Evolutionary conservation across 2,888 invertebrate species (phyloP), one percentile per base, ranked within the genome.

Genomic region (Pristionchus entomophagus): DNA sequence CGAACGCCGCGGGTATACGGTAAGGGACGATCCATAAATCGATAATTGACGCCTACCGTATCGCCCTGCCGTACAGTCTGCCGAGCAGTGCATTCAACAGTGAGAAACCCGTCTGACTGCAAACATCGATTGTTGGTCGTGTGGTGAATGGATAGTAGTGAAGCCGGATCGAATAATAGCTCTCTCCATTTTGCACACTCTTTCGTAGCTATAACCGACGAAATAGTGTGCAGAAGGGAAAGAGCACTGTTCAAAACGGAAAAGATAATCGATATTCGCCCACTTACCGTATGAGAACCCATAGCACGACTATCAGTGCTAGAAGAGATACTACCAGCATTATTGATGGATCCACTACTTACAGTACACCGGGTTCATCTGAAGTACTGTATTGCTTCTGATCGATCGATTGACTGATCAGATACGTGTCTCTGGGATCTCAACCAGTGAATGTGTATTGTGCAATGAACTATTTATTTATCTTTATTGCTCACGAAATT

Each of bases 91-190:
- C 82, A 82, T 59, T 82, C 56, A 82, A 32, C 56, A 82, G 82
- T 26, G 82, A 82, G 82, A 82, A 82, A 59, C 82, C 82, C 82
- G 82, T 82, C 0, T 82, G 41, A 59, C 82, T 82, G 59, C n/a
- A 82, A 59, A 51, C n/a, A 35, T 17, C 38, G 32, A 82, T 56
- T 56, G n/a, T 59, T 2, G 5, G 19, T n/a, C 56, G 4, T 29
- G 49, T 1, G n/a, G n/a, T n/a, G n/a, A n/a, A n/a, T n/a, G n/a
- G n/a, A n/a, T n/a, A n/a, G n/a, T n/a, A n/a, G n/a, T n/a, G n/a
- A n/a, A n/a, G n/a, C n/a, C n/a, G n/a, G n/a, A n/a, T n/a, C n/a
- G n/a, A n/a, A n/a, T n/a, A n/a, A n/a, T n/a, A n/a, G n/a, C n/a
- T n/a, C n/a, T n/a, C n/a, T n/a, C n/a, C n/a, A n/a, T n/a, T n/a